A percentile compares a stretch with the other conserved stretches of the same genome.
These are phyloP conservation scores for Lycaon pictus DNA, from an alignment of 2,113 vertebrate genomes.

Conservation along the genomic window DNA sequence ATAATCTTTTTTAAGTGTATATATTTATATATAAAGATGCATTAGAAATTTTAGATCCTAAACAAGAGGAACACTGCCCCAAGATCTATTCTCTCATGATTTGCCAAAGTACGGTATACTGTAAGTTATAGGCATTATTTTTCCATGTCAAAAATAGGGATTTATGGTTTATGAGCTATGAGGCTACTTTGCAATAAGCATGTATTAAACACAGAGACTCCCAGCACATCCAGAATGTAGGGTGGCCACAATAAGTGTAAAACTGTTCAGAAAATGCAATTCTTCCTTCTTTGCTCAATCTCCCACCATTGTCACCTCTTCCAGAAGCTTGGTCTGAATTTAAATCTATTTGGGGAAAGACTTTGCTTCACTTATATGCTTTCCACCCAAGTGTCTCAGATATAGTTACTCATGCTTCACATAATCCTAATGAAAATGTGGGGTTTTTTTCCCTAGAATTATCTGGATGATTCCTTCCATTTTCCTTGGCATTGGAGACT, in stretches of 20 bases:
- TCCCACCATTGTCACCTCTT: not conserved
- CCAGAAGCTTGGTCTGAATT: not conserved
- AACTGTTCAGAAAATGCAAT: not conserved
- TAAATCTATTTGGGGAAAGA: not conserved
- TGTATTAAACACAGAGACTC: not conserved
- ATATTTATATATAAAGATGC: not conserved
- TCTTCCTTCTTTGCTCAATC: not conserved
- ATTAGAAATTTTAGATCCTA: not conserved
- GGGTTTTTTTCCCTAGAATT: not conserved
- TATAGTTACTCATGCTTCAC: not conserved
- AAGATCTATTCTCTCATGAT: conserved; percentile 5
- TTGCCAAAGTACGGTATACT: not conserved
- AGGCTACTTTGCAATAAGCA: not conserved
- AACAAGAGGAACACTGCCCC: not conserved
- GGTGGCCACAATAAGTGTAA: not conserved
- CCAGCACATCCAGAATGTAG: not conserved
- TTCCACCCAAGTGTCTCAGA: not conserved
- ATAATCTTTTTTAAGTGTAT: not conserved
- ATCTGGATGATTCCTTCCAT: not conserved
- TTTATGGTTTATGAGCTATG: not conserved
- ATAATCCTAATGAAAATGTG: not conserved
- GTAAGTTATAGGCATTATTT: not conserved
- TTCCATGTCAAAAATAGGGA: not conserved
- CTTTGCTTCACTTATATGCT: not conserved
- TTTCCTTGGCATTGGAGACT: not conserved